A percentile compares a stretch with the other conserved stretches of the same genome.
These are phyloP conservation scores for Protonibea diacanthus DNA, from an alignment of 2,797 vertebrate species.

Conservation along the genomic window DNA sequence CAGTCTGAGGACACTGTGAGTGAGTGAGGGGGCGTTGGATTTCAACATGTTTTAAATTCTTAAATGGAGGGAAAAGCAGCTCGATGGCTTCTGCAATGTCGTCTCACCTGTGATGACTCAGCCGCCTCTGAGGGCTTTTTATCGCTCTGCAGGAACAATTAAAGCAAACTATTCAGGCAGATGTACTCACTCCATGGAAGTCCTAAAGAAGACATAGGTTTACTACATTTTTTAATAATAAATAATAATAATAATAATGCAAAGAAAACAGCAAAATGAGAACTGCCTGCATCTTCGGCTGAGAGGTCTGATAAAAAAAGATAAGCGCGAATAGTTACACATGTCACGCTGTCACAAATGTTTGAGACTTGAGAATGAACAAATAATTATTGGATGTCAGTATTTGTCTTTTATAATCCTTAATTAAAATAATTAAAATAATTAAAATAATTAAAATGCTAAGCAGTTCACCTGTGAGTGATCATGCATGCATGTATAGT, in stretches of 20 bases:
- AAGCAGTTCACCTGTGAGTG: background rate
- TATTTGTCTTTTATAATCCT: background rate
- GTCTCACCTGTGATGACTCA: constrained; percentile 14
- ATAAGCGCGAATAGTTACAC: too few species aligned
- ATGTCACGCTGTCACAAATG: background rate
- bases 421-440: too few species aligned
- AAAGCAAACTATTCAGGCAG: background rate
- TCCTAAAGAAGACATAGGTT: background rate
- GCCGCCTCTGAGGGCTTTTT: background rate
- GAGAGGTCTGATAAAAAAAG: too few species aligned
- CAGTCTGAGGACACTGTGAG: constrained; percentile 35
- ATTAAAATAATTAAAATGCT: background rate
- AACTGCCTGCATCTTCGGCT: too few species aligned
- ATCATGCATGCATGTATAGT: background rate
- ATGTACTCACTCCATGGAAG: background rate
- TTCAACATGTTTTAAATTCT: constrained; percentile 20
- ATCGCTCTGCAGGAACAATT: background rate
- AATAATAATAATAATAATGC: too few species aligned
- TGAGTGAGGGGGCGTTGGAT: constrained; percentile 26
- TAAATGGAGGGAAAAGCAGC: background rate
- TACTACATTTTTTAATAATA: background rate
- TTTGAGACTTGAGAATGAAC: too few species aligned
- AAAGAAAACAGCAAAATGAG: background rate
- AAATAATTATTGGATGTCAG: background rate
- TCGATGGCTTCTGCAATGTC: background rate